Evolutionary conservation across 2,113 vertebrate genomes (phyloP), one percentile per base, ranked within the genome.

Genomic region (Numida meleagris): DNA sequence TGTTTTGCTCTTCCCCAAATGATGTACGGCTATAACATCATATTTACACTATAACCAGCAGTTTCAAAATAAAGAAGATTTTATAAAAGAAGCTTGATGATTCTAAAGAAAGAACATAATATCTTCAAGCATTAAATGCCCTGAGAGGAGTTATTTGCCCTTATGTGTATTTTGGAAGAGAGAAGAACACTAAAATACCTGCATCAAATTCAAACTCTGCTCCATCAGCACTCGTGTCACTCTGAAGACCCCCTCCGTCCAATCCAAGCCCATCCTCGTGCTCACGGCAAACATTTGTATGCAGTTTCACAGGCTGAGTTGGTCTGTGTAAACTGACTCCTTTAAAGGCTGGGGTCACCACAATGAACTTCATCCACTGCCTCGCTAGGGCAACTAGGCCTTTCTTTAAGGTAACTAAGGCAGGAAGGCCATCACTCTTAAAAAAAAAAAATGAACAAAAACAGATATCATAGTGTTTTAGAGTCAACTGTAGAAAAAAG

Each of bases 341-440:
- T 96, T 99, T 99, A 93, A 99, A 99, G 63, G 99, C 98, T 79
- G 99, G 99, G 19, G 99, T 99, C 46, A 99, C 99, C 73, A 99
- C 99, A 43, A 99, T 99, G 95, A 99, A 99, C 96, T 99, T 99
- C 99, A 99, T 99, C 99, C 99, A 99, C 21, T 99, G 99, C 71
- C 99, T 98, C 36, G 99, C 99, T 96, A 99, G 94, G 53, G 99
- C 99, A 76, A 99, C 99, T 25, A 99, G 98, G 43, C 99, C 99
- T 94, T 99, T 99, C 95, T 99, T 99, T 65, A 99, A 97, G 31
- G 99, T 99, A 42, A 99, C 99, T 78, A 99, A 96, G 7, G 99
- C 99, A 71, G 99, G 99, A 85, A 99, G 99, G 2, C 99, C 99
- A 85, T 99, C 99, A 53, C 99, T 99, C 99, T 99, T 88, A 2